phyloP scores from a whole-genome alignment of 2,888 invertebrate species.

The Thysanoteuthis rhombus region DNA sequence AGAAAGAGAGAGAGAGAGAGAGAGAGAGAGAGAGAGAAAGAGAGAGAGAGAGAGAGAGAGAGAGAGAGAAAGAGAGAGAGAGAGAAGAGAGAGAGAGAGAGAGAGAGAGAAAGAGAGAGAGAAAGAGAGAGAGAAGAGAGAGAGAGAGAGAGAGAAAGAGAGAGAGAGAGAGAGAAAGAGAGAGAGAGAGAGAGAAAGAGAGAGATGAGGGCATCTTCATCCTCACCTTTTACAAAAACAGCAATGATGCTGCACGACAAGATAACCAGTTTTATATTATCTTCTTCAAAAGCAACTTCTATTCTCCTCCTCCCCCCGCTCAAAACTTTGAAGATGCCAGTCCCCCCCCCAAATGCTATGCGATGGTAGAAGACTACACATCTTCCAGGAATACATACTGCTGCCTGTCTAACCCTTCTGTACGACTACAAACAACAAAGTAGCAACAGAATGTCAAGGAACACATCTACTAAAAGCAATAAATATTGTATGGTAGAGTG shows the following conservation, averaged over 20 bases:
- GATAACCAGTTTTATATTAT: neutral
- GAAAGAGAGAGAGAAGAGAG: too few relatives aligned
- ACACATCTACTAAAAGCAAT: neutral
- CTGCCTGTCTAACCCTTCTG: neutral
- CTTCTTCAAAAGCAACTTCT: neutral
- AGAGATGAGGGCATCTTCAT: neutral
- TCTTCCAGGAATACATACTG: neutral
- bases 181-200: too few relatives aligned
- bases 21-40: too few relatives aligned
- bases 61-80: too few relatives aligned
- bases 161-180: too few relatives aligned
- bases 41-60: too few relatives aligned
- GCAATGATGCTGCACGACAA: neutral
- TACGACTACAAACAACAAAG: neutral
- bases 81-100: too few relatives aligned
- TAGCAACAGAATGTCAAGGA: neutral
- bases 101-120: too few relatives aligned
- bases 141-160: too few relatives aligned
- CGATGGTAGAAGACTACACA: slow-evolving; percentile 29
- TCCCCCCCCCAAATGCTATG: neutral
- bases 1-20: too few relatives aligned
- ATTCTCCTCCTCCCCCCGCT: neutral
- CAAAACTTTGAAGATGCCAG: neutral
- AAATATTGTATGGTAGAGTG: neutral
- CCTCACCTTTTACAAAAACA: neutral